Conservation (phyloP, 2,888 invertebrate genomes). For the Phortica okadai region DNA sequence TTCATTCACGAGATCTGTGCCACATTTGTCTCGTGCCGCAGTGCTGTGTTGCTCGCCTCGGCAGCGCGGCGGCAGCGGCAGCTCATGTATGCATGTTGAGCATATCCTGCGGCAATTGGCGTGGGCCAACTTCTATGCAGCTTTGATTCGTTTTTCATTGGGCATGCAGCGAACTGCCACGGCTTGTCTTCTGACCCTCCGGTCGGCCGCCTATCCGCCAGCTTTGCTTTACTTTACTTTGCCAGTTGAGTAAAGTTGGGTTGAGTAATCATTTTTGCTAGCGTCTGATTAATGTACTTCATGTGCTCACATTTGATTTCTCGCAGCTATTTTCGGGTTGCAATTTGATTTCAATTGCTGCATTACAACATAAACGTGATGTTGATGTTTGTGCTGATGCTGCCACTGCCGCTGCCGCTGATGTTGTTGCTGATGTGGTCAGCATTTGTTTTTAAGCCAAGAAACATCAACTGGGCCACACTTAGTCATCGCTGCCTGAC, state of each 20-base stretch:
- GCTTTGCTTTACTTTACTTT: background rate
- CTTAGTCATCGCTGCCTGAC: slow-evolving; percentile 9
- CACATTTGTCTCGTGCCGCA: slow-evolving; percentile 42
- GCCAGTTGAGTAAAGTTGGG: background rate
- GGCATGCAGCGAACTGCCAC: background rate
- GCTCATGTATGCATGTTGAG: background rate
- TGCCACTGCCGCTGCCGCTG: background rate
- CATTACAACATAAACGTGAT: slow-evolving; percentile 31
- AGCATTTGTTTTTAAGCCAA: background rate
- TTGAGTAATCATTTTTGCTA: slow-evolving; percentile 18
- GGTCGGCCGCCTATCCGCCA: background rate
- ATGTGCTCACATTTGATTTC: slow-evolving; percentile 13
- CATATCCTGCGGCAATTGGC: slow-evolving; percentile 35
- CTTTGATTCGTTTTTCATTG: slow-evolving; percentile 8
- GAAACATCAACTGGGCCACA: background rate
- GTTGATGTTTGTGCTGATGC: background rate
- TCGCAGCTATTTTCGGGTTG: background rate
- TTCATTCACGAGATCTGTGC: background rate
- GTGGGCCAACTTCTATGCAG: slow-evolving; percentile 25
- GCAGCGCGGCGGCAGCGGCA: background rate
- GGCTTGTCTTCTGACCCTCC: background rate
- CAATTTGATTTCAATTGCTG: slow-evolving; percentile 29
- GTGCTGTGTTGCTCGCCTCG: background rate
- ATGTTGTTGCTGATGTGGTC: background rate
- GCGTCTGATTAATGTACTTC: slow-evolving; percentile 21